Evolutionary conservation across 2,113 vertebrate genomes (phyloP).

Genomic region (Bos indicus): DNA sequence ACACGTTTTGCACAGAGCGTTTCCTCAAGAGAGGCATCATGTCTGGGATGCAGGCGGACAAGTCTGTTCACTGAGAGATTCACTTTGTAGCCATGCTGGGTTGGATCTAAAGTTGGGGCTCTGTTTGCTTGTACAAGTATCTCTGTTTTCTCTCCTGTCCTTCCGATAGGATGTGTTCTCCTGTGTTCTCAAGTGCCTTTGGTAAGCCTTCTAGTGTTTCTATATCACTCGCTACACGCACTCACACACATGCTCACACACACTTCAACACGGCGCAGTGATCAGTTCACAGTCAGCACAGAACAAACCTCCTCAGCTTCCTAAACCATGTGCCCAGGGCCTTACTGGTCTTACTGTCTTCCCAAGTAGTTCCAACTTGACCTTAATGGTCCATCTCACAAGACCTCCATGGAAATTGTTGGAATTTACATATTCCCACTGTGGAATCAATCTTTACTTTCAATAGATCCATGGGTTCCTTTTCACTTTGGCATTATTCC

Average conservation of each 20-base stretch:
- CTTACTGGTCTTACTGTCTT: not conserved
- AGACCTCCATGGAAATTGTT: not conserved
- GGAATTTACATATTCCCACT: not conserved
- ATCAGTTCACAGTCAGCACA: not conserved
- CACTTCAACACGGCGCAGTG: accelerated
- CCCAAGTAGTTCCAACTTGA: not conserved
- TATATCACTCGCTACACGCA: accelerated
- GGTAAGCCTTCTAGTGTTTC: not conserved
- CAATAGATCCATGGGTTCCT: accelerated
- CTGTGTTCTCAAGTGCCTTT: not conserved
- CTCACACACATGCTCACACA: not conserved
- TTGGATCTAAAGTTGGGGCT: not conserved
- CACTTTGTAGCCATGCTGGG: accelerated
- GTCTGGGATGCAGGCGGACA: not conserved
- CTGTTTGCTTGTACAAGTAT: not conserved
- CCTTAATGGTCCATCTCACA: too few species aligned
- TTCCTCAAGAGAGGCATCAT: not conserved
- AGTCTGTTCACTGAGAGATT: not conserved
- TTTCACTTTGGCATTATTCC: not conserved
- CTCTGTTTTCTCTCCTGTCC: not conserved
- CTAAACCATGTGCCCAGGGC: accelerated
- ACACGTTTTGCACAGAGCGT: not conserved
- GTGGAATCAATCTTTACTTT: not conserved
- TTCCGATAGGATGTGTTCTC: not conserved
- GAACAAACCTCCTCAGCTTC: not conserved